phyloP scores from a whole-genome alignment of 2,113 vertebrate genomes.

The Piliocolobus tephrosceles region DNA sequence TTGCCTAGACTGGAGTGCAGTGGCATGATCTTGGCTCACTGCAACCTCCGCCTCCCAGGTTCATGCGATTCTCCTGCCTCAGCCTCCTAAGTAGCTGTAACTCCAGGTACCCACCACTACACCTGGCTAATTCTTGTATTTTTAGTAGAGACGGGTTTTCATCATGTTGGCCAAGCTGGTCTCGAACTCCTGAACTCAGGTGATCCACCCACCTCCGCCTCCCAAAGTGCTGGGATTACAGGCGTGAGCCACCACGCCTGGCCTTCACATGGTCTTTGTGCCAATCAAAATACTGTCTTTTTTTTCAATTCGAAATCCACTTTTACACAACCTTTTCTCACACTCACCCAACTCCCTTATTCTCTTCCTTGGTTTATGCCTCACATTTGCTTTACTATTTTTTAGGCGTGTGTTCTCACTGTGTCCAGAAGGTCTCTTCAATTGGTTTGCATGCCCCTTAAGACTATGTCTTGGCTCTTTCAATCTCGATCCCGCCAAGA shows the following conservation, averaged over 20 bases:
- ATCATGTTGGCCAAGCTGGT: too few species aligned
- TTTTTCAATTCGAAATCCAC: neutral
- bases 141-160: too few species aligned
- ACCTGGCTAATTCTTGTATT: too few species aligned
- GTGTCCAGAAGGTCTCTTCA: neutral
- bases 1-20: too few species aligned
- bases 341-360: neutral
- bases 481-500: neutral
- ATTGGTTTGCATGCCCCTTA: neutral
- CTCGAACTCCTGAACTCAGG: too few species aligned
- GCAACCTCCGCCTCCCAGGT: too few species aligned
- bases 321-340: neutral
- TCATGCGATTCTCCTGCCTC: too few species aligned
- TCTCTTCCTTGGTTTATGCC: neutral
- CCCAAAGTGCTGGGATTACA: too few species aligned
- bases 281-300: neutral
- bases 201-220: too few species aligned
- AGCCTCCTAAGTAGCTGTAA: too few species aligned
- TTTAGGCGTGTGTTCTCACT: neutral
- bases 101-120: too few species aligned
- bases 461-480: neutral
- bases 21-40: too few species aligned
- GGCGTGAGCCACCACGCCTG: fast-evolving
- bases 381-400: neutral
- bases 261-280: neutral